Base-by-base conservation (phyloP, 2,888 invertebrate genomes). In the Tyria jacobaeae region DNA sequence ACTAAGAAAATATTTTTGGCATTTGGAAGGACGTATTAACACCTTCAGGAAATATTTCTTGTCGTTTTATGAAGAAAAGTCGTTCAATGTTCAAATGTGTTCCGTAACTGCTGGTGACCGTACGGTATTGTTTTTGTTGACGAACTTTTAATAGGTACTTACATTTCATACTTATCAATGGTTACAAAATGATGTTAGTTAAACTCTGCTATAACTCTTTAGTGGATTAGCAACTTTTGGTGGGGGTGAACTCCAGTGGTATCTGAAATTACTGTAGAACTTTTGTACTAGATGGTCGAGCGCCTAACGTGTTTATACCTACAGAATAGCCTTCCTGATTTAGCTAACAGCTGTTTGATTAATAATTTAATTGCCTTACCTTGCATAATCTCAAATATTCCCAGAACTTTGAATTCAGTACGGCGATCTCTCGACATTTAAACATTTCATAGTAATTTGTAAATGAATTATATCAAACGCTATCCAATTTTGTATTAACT, bases 351-450 rank as follows among this genome's bases (percentile, higher is more conserved):
- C 31, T 49, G 15, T 39, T 27, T 37, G 3, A 27, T 39, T 39
- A 4, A 15, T n/a, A 50, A 27, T 57, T 57, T 49, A 44, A 44
- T 51, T 58, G 34, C 25, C 31, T 51, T 58, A 25, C 25, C 31
- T 35, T 12, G 15, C n/a, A 44, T 24, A 44, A 15, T 24, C 51
- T 52, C 14, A 34, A 17, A 15, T 27, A 35, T 35, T 48, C 21
- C 47, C 17, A 37, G 47, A 59, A 25, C 35, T 47, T 35, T 6
- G 14, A 17, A 14, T 34, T 47, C 27, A 47, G 47, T 21, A 24
- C 17, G 35, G 10, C 37, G 47, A 53, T 44, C 59, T 58, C 37
- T 53, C 53, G 59, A 15, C 47, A 52, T 53, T 44, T 53, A 34
- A 17, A 60, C 49, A 48, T 35, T 48, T 48, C 31, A 21, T 25